These are phyloP conservation scores for Psococerastis gibbosa DNA, from an alignment of 2,888 invertebrate species.

Conservation along the genomic window DNA sequence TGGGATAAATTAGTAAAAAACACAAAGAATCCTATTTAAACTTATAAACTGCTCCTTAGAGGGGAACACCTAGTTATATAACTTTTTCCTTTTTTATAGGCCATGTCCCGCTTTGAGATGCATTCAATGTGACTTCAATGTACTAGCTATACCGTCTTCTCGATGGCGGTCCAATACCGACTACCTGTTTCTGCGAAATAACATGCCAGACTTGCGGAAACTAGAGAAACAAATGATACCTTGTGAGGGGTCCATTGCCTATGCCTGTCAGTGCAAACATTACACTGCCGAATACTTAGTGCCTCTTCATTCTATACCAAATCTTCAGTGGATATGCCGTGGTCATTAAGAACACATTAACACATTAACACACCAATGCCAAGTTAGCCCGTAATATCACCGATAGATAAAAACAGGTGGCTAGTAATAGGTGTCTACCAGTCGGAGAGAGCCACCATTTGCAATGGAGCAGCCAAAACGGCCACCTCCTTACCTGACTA, in stretches of 20 bases:
- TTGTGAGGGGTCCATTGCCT: neutral
- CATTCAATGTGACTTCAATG: constrained; percentile 1
- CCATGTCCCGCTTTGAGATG: constrained; percentile 1
- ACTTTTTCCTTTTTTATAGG: too few relatives aligned
- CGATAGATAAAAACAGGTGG: too few relatives aligned
- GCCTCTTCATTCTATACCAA: neutral
- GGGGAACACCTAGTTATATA: too few relatives aligned
- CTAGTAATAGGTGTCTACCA: too few relatives aligned
- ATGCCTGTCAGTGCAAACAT: neutral
- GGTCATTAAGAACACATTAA: neutral
- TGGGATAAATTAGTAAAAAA: too few relatives aligned
- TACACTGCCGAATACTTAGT: neutral
- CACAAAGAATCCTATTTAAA: too few relatives aligned
- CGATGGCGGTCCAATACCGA: neutral
- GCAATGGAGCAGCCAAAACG: too few relatives aligned
- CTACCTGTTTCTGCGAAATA: constrained; percentile 1
- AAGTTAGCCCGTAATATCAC: too few relatives aligned
- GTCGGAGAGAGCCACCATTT: too few relatives aligned
- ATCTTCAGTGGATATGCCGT: neutral
- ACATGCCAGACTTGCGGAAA: constrained; percentile 5
- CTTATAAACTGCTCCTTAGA: too few relatives aligned
- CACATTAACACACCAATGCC: too few relatives aligned
- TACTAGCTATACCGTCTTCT: neutral
- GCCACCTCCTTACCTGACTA: too few relatives aligned
- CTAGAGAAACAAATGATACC: neutral